These are phyloP conservation scores for Thamnophis sirtalis DNA, from an alignment of 2,113 vertebrate genomes.

Conservation along the genomic window DNA sequence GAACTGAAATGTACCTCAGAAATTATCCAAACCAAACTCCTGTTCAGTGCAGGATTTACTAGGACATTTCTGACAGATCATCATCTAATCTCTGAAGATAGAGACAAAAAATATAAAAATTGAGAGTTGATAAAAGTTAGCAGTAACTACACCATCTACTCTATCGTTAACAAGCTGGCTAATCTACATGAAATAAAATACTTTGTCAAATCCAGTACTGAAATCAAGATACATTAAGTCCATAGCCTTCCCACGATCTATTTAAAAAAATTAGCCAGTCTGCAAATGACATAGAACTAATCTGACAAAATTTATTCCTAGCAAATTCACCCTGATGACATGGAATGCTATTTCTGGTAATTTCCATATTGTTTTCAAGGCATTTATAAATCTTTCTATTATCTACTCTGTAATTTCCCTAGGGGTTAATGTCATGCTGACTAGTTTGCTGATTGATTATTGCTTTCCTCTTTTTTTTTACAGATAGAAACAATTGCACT, in stretches of 20 bases:
- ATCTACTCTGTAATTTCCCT: neutral
- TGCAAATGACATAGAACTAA: neutral
- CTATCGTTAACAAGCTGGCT: neutral
- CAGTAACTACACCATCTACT: neutral
- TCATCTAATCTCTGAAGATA: neutral
- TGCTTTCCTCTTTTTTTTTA: neutral
- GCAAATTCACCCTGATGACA: neutral
- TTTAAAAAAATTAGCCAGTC: neutral
- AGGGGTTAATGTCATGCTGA: neutral
- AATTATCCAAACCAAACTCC: neutral
- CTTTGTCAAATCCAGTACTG: neutral
- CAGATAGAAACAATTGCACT: neutral
- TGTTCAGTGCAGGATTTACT: neutral
- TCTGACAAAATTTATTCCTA: neutral
- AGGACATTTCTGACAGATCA: neutral
- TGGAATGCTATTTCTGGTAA: neutral
- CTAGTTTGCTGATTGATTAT: neutral
- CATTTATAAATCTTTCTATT: neutral
- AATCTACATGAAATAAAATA: neutral
- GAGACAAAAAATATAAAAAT: neutral
- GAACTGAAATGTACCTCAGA: neutral
- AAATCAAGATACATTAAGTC: neutral
- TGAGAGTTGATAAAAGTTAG: neutral
- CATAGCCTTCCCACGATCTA: neutral
- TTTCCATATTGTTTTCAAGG: neutral